Base-by-base conservation (phyloP, 1,140 invertebrate genomes). In the Druon quercuslanigerum region DNA sequence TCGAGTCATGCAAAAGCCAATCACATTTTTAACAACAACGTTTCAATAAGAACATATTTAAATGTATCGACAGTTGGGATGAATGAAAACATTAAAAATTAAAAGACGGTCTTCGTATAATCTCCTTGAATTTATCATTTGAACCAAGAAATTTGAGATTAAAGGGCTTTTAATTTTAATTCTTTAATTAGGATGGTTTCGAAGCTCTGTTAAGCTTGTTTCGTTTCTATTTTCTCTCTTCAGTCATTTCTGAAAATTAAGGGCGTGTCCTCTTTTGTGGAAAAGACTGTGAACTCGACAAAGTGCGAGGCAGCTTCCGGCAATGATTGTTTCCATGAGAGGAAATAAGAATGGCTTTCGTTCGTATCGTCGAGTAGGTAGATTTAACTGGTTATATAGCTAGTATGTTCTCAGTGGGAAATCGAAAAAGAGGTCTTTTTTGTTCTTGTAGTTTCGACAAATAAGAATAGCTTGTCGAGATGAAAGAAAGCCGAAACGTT, bases 321-420 rank as follows among this genome's bases (percentile, higher is more conserved):
- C 33, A 40, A 4, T 66, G 60, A 66, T 66, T 20, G 60, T 66
- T 66, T 66, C 40, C 25, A 66, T 16, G 9, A 66, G 60, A 60
- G 33, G 60, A 66, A 66, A 40, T 66, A 66, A 40, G 60, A 66
- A 66, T 66, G 60, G 33, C 25, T 66, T 66, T 66, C 60, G 40
- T 66, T 66, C 60, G 40, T 66, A 40, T 66, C n/a, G 60, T n/a
- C 33, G 25, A 66, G 60, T 40, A 66, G 60, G 60, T 66, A 66
- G 60, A 66, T 66, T 66, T 66, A 66, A 66, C 60, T 66, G 60
- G 25, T 66, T 60, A 16, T 66, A 66, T 66, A 66, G 60, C 60
- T 66, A 25, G 40, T 66, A 33, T 66, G 60, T 33, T 16, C 60
- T 66, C 33, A 33, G 60, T 66, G 57, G 33, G n/a, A 66, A 40